Conservation (phyloP, 2,113 vertebrate species). For the Phoenicopterus ruber region DNA sequence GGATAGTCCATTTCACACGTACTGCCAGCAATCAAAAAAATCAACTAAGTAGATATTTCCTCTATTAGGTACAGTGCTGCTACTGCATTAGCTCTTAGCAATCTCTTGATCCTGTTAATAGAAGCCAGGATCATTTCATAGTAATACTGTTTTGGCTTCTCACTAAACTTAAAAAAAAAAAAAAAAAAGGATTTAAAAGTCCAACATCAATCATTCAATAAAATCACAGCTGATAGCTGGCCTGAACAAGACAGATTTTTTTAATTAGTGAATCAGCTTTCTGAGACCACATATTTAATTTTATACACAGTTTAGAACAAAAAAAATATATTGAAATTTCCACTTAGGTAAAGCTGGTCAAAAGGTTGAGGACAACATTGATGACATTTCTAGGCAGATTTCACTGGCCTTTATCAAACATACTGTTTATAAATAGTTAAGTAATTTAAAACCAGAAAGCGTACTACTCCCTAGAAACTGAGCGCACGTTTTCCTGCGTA, state of each 20-base stretch:
- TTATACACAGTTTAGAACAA: not conserved
- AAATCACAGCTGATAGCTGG: not conserved
- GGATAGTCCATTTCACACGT: not conserved
- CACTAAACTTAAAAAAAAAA: not conserved
- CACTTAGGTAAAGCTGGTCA: not conserved
- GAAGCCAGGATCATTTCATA: not conserved
- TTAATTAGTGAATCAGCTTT: not conserved
- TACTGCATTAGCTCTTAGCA: not conserved
- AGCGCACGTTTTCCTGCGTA: accelerated
- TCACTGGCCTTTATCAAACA: not conserved
- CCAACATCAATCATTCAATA: not conserved
- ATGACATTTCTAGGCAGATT: not conserved
- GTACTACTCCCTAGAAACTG: not conserved
- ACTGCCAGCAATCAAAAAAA: not conserved
- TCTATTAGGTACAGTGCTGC: not conserved
- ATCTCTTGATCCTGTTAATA: not conserved
- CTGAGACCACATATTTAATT: not conserved
- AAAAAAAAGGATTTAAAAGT: not conserved
- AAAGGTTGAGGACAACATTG: not conserved
- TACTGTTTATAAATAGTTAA: not conserved
- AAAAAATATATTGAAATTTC: not conserved
- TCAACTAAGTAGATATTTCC: not conserved
- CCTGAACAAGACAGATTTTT: not conserved
- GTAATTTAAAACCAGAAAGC: not conserved
- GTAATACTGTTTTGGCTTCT: not conserved